Evolutionary conservation across 2,797 vertebrate genomes (phyloP).

Genomic region (Argentina silus): DNA sequence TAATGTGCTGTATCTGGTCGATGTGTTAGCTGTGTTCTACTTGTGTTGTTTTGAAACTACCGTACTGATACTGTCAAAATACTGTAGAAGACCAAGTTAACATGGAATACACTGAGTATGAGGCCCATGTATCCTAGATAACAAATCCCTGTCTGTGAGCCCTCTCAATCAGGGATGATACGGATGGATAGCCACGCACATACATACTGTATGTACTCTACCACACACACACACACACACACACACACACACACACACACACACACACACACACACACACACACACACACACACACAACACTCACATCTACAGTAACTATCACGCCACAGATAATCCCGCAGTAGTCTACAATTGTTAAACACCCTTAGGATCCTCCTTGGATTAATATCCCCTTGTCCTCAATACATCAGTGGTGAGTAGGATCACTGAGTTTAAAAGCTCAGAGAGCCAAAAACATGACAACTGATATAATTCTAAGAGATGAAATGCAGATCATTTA

Average conservation of each 20-base stretch:
- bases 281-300: conserved; percentile 22
- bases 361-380: conserved; percentile 16
- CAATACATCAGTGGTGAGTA: conserved; percentile 55
- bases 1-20: too few relatives aligned
- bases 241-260: conserved; percentile 17
- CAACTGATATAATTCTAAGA: conserved; percentile 41
- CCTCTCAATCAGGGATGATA: conserved; percentile 40
- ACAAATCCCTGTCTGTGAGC: conserved; percentile 42
- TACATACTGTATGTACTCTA: too few relatives aligned
- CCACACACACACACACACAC: conserved; percentile 15
- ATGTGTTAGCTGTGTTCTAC: background rate
- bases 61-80: background rate
- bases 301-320: conserved; percentile 24
- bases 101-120: conserved; percentile 27
- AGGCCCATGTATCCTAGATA: conserved; percentile 47
- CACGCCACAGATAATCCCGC: conserved; percentile 31
- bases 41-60: background rate
- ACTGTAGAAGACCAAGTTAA: conserved; percentile 21
- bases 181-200: conserved; percentile 34
- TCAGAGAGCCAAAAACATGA: conserved; percentile 26
- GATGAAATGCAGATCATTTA: conserved; percentile 48
- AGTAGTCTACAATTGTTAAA: conserved; percentile 50
- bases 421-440: conserved; percentile 46
- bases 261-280: conserved; percentile 18
- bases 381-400: conserved; percentile 58